These are phyloP conservation scores for Matsumyia berberina DNA, from an alignment of 2,888 invertebrate species.

Conservation along the genomic window DNA sequence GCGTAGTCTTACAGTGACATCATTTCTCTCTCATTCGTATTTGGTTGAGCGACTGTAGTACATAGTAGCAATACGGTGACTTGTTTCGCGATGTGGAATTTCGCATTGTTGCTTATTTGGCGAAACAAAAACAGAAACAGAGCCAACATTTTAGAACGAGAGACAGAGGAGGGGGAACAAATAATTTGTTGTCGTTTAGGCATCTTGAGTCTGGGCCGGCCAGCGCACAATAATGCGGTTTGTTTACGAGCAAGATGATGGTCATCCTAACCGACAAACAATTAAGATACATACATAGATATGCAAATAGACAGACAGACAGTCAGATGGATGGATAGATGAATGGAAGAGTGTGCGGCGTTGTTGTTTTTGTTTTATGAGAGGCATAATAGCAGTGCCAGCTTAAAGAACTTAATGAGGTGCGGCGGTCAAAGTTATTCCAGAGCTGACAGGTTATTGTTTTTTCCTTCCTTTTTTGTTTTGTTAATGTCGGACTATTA, in stretches of 20 bases:
- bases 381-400: conserved; percentile 41
- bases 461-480: conserved; percentile 13
- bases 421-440: conserved; percentile 70
- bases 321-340: conserved; percentile 7
- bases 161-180: conserved; percentile 2
- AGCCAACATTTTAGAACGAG: background rate
- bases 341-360: conserved; percentile 16
- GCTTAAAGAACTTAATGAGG: conserved; percentile 63
- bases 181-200: conserved; percentile 40
- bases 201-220: background rate
- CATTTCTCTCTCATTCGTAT: conserved; percentile 56
- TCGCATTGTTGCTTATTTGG: conserved; percentile 60
- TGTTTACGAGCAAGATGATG: conserved; percentile 45
- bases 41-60: conserved; percentile 19
- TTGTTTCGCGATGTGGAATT: conserved; percentile 58
- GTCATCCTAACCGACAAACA: conserved; percentile 30
- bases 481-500: conserved; percentile 39
- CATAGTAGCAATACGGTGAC: conserved; percentile 1
- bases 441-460: conserved; percentile 29
- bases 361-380: conserved; percentile 23
- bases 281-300: conserved; percentile 46
- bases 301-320: conserved; percentile 6
- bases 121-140: conserved; percentile 20
- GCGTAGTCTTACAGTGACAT: conserved; percentile 67
- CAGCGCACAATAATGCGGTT: conserved; percentile 30